Conservation (phyloP, 2,113 vertebrate genomes). For the Equus quagga region DNA sequence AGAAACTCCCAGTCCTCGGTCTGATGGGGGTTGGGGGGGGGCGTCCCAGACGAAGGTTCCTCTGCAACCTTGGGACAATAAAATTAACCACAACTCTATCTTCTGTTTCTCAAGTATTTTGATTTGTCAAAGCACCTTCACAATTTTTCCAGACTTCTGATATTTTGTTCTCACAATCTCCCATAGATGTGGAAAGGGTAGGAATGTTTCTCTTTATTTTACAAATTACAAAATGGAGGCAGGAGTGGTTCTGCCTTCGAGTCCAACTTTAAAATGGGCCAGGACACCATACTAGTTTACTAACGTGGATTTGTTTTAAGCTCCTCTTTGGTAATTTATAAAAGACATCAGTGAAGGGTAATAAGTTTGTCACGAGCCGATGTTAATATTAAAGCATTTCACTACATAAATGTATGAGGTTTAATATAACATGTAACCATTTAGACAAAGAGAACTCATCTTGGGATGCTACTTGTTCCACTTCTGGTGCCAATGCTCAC, state of each 20-base stretch:
- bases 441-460: background rate
- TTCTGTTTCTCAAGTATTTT: background rate
- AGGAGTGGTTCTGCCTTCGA: background rate
- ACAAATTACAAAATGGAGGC: background rate
- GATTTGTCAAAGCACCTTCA: background rate
- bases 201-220: background rate
- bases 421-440: background rate
- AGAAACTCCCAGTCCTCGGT: background rate
- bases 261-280: background rate
- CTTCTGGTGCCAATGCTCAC: background rate
- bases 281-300: background rate
- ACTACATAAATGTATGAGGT: background rate
- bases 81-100: background rate
- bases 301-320: background rate
- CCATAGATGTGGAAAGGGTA: background rate
- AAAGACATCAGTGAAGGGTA: background rate
- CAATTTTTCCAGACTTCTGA: background rate
- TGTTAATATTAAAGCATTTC: background rate
- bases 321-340: background rate
- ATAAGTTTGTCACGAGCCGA: background rate
- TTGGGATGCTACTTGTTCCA: background rate
- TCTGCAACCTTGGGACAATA: background rate
- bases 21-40: accelerated
- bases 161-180: background rate
- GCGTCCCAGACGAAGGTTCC: background rate